phyloP scores from a whole-genome alignment of 2,113 vertebrate species.

The Malaclemys terrapin region DNA sequence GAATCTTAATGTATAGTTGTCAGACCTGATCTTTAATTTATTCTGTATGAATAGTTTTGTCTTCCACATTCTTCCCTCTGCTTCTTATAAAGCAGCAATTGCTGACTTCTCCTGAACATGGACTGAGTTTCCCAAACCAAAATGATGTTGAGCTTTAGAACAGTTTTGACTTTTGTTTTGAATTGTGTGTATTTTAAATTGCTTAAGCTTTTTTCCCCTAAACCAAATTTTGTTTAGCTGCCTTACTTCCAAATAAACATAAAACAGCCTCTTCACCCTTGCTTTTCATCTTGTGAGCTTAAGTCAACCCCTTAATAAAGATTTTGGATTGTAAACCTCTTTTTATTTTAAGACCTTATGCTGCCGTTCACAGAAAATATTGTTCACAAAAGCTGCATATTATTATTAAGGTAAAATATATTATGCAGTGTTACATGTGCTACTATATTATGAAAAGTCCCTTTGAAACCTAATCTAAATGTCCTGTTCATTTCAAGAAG shows the following conservation, averaged over 20 bases:
- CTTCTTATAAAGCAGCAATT: not conserved
- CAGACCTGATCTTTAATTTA: not conserved
- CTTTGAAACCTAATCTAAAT: not conserved
- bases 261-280: not conserved
- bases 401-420: not conserved
- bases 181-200: not conserved
- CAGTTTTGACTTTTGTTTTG: not conserved
- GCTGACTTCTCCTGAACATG: not conserved
- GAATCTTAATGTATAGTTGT: not conserved
- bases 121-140: not conserved
- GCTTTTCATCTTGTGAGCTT: not conserved
- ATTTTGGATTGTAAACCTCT: not conserved
- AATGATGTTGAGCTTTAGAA: not conserved
- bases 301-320: not conserved
- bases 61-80: not conserved
- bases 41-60: not conserved
- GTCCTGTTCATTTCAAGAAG: not conserved
- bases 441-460: not conserved
- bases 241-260: conserved; percentile 1
- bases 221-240: not conserved
- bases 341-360: not conserved
- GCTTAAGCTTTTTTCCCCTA: not conserved
- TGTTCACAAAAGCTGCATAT: not conserved
- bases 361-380: not conserved
- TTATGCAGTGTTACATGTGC: not conserved